Evolutionary conservation across 92 coral and sea anemone species (phyloP).

Genomic region (Diadumene lineata): DNA sequence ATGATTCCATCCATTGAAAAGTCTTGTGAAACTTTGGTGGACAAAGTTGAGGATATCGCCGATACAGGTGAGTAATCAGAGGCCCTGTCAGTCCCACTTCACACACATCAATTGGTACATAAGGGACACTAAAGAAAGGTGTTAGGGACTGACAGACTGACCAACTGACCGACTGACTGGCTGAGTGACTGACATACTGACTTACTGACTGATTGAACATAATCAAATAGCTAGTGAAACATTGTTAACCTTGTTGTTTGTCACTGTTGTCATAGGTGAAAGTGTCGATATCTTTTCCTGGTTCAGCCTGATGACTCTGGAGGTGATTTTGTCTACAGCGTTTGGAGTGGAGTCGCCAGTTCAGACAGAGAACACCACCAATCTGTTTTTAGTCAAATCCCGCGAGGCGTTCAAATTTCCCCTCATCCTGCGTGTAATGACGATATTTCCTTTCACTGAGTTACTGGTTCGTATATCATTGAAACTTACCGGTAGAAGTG

Average conservation of each 20-base stretch:
- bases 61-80: conserved; percentile 44
- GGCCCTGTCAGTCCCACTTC: too few relatives aligned
- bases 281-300: conserved; percentile 60
- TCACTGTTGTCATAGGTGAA: conserved; percentile 22
- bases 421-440: neutral
- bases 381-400: conserved; percentile 27
- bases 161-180: too few relatives aligned
- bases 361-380: conserved; percentile 54
- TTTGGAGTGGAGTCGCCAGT: conserved; percentile 65
- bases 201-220: too few relatives aligned
- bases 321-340: conserved; percentile 57
- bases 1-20: conserved; percentile 61
- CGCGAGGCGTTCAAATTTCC: neutral
- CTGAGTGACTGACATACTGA: too few relatives aligned
- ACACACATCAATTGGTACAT: too few relatives aligned
- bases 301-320: conserved; percentile 68
- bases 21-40: conserved; percentile 47
- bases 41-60: conserved; percentile 53
- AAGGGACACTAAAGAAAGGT: too few relatives aligned
- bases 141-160: too few relatives aligned
- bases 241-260: too few relatives aligned
- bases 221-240: too few relatives aligned
- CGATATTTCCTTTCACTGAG: conserved; percentile 1
- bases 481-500: neutral
- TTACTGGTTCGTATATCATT: neutral